phyloP scores from a whole-genome alignment of 2,797 vertebrate genomes.

The Catostomus latipinnis region DNA sequence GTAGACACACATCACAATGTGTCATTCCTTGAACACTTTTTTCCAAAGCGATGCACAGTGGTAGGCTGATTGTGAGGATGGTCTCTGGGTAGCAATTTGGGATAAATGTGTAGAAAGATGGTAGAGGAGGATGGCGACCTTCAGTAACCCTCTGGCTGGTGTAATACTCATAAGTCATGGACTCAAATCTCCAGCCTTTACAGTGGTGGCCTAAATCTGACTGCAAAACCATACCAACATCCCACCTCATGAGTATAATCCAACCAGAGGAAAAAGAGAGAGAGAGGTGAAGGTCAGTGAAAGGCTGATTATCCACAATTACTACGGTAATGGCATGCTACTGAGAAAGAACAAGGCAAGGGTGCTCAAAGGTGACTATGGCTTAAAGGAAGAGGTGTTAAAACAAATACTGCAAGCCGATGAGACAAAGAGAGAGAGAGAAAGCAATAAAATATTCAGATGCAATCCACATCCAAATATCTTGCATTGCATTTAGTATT shows the following conservation, averaged over 20 bases:
- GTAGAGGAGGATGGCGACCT: neutral
- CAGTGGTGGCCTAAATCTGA: neutral
- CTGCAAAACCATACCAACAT: neutral
- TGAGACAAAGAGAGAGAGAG: too few relatives aligned
- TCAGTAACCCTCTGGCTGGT: neutral
- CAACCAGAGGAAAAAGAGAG: too few relatives aligned
- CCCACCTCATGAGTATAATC: neutral
- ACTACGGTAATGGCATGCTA: neutral
- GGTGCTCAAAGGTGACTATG: neutral
- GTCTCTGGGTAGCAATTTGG: neutral
- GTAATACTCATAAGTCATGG: neutral
- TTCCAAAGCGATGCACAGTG: slow-evolving; percentile 5
- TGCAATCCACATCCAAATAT: too few relatives aligned
- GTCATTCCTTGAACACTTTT: slow-evolving; percentile 3
- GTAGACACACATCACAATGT: neutral
- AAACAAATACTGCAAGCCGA: neutral
- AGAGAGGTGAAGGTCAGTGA: neutral
- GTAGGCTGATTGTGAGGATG: slow-evolving; percentile 12
- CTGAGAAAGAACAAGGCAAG: too few relatives aligned
- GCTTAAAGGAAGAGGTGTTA: neutral
- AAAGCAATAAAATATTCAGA: too few relatives aligned
- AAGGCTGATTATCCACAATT: slow-evolving; percentile 1
- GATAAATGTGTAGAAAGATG: slow-evolving; percentile 11
- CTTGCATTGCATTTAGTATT: neutral
- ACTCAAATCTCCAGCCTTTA: neutral